These are phyloP conservation scores for Drosophila nigricruria DNA, from an alignment of 2,888 invertebrate species.

Conservation along the genomic window DNA sequence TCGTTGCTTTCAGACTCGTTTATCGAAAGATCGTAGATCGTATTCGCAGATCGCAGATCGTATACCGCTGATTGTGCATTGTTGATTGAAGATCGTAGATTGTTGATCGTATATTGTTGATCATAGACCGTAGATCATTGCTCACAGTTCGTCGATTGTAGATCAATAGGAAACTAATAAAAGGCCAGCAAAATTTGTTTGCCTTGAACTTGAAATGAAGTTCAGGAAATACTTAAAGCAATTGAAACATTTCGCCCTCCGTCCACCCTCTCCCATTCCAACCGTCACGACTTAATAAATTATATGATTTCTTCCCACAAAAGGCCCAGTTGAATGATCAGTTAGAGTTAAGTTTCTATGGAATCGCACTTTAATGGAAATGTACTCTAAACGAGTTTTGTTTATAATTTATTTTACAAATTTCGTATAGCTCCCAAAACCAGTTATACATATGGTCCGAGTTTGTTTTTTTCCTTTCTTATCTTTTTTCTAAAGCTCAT, in stretches of 20 bases:
- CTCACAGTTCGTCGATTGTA: not conserved
- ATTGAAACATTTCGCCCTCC: constrained; percentile 33
- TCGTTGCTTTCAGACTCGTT: too few relatives aligned
- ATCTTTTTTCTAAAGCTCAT: constrained; percentile 27
- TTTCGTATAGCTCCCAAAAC: constrained; percentile 52
- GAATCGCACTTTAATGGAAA: constrained; percentile 43
- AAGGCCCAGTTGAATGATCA: constrained; percentile 18
- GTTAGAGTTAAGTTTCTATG: constrained; percentile 27
- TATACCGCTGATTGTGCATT: not conserved
- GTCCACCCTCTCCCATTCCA: not conserved
- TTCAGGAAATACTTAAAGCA: constrained; percentile 53
- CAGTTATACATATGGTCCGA: constrained; percentile 43
- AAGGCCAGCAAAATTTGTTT: constrained; percentile 16
- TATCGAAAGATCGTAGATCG: not conserved
- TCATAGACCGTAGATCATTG: not conserved
- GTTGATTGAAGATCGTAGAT: not conserved
- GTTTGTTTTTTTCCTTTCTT: constrained; percentile 3
- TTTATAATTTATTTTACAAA: constrained; percentile 17
- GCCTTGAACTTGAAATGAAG: constrained; percentile 56
- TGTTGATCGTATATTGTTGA: not conserved
- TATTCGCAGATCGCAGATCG: not conserved
- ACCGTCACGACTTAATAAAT: constrained; percentile 16
- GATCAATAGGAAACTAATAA: constrained; percentile 23
- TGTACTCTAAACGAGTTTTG: constrained; percentile 54
- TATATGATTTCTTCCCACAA: constrained; percentile 36